Evolutionary conservation across 2,888 invertebrate genomes (phyloP).

Genomic region (Furcula furcula): DNA sequence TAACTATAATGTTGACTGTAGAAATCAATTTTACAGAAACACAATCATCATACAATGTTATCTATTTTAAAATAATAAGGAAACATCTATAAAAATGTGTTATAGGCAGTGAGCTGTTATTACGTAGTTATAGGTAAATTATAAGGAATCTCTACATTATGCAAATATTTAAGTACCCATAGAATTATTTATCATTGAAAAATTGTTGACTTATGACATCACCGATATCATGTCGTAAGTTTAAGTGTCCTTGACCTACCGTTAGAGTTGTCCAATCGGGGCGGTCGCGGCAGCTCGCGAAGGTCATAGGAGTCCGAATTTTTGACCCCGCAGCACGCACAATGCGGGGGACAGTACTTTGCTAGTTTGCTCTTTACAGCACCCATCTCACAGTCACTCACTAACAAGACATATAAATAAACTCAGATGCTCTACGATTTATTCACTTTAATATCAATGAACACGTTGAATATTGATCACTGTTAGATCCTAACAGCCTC

Average conservation of each 20-base stretch:
- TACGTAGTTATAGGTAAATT: too few relatives aligned
- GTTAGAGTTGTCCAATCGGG: slow-evolving; percentile 47
- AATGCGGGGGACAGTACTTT: slow-evolving; percentile 42
- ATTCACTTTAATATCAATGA: slow-evolving; percentile 46
- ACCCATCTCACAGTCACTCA: slow-evolving; percentile 66
- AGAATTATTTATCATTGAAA: slow-evolving; percentile 10
- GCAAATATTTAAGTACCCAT: slow-evolving; percentile 3
- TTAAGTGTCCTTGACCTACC: slow-evolving; percentile 50
- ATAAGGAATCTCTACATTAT: too few relatives aligned
- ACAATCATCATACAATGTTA: slow-evolving; percentile 2
- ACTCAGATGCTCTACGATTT: slow-evolving; percentile 15
- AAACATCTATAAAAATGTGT: slow-evolving; percentile 9
- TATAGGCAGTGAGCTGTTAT: too few relatives aligned
- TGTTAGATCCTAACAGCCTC: slow-evolving; percentile 54
- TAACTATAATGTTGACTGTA: too few relatives aligned
- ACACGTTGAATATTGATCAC: slow-evolving; percentile 30
- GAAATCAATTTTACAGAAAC: background rate
- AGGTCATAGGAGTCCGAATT: slow-evolving; percentile 59
- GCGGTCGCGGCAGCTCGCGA: slow-evolving; percentile 65
- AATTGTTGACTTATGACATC: slow-evolving; percentile 29
- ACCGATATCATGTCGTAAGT: slow-evolving; percentile 12
- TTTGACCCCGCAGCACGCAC: slow-evolving; percentile 44
- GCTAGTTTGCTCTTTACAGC: slow-evolving; percentile 58
- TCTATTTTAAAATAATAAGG: slow-evolving; percentile 27
- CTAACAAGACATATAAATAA: slow-evolving; percentile 24